Base-by-base conservation (phyloP, 1,140 invertebrate species). In the Sycophaga agraensis region DNA sequence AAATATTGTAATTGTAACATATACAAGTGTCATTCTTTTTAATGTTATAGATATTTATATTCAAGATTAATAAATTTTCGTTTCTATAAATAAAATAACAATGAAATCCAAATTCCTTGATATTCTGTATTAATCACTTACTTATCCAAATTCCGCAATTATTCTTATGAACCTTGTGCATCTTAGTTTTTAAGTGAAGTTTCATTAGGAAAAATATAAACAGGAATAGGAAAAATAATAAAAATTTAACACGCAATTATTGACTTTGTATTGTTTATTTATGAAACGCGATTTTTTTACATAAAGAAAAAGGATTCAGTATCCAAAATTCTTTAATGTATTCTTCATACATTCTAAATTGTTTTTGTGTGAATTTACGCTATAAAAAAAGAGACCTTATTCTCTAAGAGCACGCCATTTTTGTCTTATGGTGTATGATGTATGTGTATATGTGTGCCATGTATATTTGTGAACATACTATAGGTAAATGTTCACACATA, bases 191-290 rank as follows among this genome's bases (percentile, higher is more conserved):
- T n/a, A n/a, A n/a, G n/a, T n/a, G n/a, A n/a, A n/a, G n/a, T n/a
- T n/a, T n/a, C n/a, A n/a, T n/a, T n/a, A n/a, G n/a, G n/a, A n/a
- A n/a, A n/a, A n/a, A n/a, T n/a, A n/a, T n/a, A n/a, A n/a, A n/a
- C n/a, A n/a, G n/a, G n/a, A n/a, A n/a, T 35, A 39, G 19, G 26
- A 24, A 12, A 11, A 45, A 5, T 50, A 4, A 65, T 62, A 69
- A 62, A 48, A 54, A 26, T 46, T 28, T 21, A 59, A 50, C n/a
- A 39, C 21, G 39, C 17, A 24, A 0, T 57, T 28, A 48, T 64
- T 65, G 49, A 59, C 57, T 68, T 70, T 70, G 51, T 45, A 61
- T 65, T 64, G 66, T 74, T 74, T 74, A 73, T 74, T 74, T 74
- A 74, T 64, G 71, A 74, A 74, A 74, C 49, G 59, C 62, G 66